Evolutionary conservation across 2,888 invertebrate genomes (phyloP), one percentile per base, ranked within the genome.

Genomic region (Synanthedon andrenaeformis): DNA sequence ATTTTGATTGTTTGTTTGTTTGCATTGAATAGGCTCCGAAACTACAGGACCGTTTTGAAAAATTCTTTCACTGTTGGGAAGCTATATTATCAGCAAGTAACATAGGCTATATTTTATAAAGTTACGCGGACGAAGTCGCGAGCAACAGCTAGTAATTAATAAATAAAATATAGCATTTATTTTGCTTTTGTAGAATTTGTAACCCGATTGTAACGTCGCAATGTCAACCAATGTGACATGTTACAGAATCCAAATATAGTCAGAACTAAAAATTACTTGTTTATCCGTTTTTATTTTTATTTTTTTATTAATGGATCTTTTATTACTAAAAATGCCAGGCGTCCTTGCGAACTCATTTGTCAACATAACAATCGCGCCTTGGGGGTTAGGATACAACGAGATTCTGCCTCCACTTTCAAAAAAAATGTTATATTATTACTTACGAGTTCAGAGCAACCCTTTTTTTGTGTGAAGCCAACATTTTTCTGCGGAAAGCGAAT

Each of bases 401-500:
- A 67, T 70, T 65, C 67, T 65, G 61, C 62, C 61, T 67, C 65
- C 65, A 64, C 64, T 58, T 66, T 65, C 59, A 67, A 68, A 70
- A 23, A n/a, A 53, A 72, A 66, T 62, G 72, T 71, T 68, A 79
- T 76, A 77, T 76, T 70, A 72, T 49, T 23, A 49, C 49, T 49
- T 17, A 49, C 13, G 49, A 49, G 51, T 66, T 67, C 63, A 69
- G 66, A 55, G 58, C 62, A 71, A 70, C 71, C 76, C 70, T 69
- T 79, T 78, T 23, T 74, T 76, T 72, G 70, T 71, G 68, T 63
- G 65, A 63, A 69, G 63, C 66, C 62, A 68, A 62, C 72, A 79
- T 81, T 80, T 82, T 81, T 77, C 79, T 76, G 69, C 61, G 62
- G 69, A 63, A 61, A 64, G 63, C 69, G 73, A 75, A 79, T 73